Conservation (phyloP, 2,797 vertebrate genomes). For the Amniataba percoides region DNA sequence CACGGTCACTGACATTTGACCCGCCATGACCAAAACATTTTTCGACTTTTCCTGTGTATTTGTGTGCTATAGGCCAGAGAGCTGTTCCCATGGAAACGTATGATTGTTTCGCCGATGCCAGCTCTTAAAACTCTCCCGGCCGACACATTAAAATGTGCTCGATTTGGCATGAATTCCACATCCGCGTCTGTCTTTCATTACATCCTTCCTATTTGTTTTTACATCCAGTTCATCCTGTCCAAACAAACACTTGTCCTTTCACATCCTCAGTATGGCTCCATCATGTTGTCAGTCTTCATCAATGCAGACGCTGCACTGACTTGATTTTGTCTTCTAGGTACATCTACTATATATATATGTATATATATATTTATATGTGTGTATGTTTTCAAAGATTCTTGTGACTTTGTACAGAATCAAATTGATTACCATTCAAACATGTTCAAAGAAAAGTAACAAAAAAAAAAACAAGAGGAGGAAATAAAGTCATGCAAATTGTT, state of each 20-base stretch:
- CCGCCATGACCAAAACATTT: conserved; percentile 17
- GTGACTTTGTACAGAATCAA: conserved; percentile 81
- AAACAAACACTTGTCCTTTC: conserved; percentile 41
- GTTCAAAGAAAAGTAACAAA: conserved; percentile 44
- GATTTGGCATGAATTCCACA: conserved; percentile 65
- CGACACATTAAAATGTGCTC: conserved; percentile 37
- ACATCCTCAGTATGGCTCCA: conserved; percentile 61
- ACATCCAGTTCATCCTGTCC: conserved; percentile 49
- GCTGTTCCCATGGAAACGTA: conserved; percentile 41
- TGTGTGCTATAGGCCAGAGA: conserved; percentile 54
- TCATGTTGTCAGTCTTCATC: conserved; percentile 51
- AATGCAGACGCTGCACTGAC: conserved; percentile 38
- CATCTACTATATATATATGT: conserved; percentile 74
- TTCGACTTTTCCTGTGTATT: conserved; percentile 20
- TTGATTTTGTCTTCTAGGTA: conserved; percentile 68
- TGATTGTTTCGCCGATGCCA: conserved; percentile 51
- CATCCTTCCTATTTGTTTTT: conserved; percentile 44
- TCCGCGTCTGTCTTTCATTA: conserved; percentile 45
- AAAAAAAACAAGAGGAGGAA: conserved; percentile 25
- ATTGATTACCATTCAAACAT: conserved; percentile 59
- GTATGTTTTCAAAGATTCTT: conserved; percentile 70
- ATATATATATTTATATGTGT: conserved; percentile 59
- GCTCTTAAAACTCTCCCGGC: conserved; percentile 28
- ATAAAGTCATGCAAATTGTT: conserved; percentile 74
- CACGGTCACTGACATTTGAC: conserved; percentile 53